Evolutionary conservation across 1,140 invertebrate genomes (phyloP), one percentile per base, ranked within the genome.

Genomic region (Caenorhabditis briggsae): DNA sequence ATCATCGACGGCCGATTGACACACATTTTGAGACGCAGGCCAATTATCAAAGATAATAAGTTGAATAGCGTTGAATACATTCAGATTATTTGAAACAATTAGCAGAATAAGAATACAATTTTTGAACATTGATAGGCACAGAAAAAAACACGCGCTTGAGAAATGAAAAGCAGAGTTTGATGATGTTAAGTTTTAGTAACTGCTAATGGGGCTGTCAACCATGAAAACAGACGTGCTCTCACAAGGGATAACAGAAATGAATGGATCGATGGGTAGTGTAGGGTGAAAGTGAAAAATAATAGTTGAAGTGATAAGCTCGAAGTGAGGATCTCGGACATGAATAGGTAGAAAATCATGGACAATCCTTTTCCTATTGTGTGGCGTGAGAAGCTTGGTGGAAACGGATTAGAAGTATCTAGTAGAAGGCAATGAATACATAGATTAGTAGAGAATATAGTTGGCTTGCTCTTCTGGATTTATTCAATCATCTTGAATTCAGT

Each of bases 21-120:
- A 78, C 46, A 78, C 70, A 78, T 78, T 78, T 25, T 78, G 46
- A 48, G 70, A 46, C 0, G 70, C 50, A n/a, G 70, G 70, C 70
- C 70, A 78, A n/a, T 78, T 78, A 50, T 78, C 70, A 23, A 78
- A 78, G 53, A 78, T 46, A 7, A 78, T 78, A 1, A 78, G 46
- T 78, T 78, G 70, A 53, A 78, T 78, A 2, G 6, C 70, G 18
- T 78, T 14, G 23, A 18, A 74, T 9, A 46, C 5, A 8, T 50
- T 41, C 50, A 2, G 11, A 5, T 50, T 33, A 33, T 1, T 25
- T 61, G 18, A 20, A 23, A 23, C 20, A 78, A 25, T 43, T 23
- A 12, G 23, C 33, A 33, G 33, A 33, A 33, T 2, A 33, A 33
- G 33, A 33, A 33, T 33, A 33, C 33, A 33, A 33, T 33, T 33